Evolutionary conservation across 2,113 vertebrate genomes (phyloP), one percentile per base, ranked within the genome.

Genomic region (Gallinago media): DNA sequence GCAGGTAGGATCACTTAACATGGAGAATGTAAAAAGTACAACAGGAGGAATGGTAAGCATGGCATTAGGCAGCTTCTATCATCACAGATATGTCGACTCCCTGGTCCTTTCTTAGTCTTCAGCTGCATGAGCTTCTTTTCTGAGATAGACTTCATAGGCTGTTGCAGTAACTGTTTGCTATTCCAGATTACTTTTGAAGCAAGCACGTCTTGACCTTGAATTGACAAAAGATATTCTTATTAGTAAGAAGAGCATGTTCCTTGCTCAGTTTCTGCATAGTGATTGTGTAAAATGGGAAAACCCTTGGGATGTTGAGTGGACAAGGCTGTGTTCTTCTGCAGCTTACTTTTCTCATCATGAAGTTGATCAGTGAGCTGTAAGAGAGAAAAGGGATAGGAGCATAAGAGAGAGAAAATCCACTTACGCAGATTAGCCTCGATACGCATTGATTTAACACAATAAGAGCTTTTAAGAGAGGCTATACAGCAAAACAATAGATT

Each of bases 311-410:
- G 25, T 2, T 44, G 59, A 47, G 63, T 62, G 86, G 67, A 73
- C 77, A 79, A 72, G 67, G 34, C 56, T 85, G 34, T 49, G 47
- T 46, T 85, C 52, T 96, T 58, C 31, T 36, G 8, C 75, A 65
- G 62, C 82, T 96, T 82, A 65, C 59, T 38, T 83, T 88, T 94
- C 85, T 84, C 87, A 84, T 66, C 78, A 54, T 88, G 38, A 63
- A 84, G 46, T 22, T 94, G 72, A 87, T 79, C 86, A 90, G 70
- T 67, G 86, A 96, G 49, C 77, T 94, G 84, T 78, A 94, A 34
- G 44, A 70, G 55, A 49, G n/a, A 38, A 36, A 88, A 68, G 66
- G 18, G 26, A 29, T 11, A 32, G 79, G 38, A 73, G 58, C 38
- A 6, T 26, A 46, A 89, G 31, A 77, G 55, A 80, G 70, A 62